Base-by-base conservation (phyloP, 1,140 invertebrate species). In the Drosophila tsacasi region DNA sequence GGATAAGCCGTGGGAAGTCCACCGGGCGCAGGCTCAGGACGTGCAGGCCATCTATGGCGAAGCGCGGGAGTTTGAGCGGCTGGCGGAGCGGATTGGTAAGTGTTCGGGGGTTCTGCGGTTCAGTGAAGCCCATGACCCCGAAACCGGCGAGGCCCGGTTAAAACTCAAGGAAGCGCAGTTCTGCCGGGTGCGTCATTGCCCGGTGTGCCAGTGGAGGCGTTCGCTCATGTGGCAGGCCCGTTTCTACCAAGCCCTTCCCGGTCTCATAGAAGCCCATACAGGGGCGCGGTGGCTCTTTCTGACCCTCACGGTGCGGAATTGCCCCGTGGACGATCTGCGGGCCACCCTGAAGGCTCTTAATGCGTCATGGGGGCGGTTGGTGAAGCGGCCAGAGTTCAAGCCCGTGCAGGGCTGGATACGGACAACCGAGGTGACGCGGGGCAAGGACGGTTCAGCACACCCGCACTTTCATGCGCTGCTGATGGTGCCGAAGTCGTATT, bases 111-210 rank as follows among this genome's bases (percentile, higher is more conserved):
- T 40, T 40, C 39, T 40, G 39, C 15, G 39, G 39, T 40, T 40
- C 39, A 40, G 39, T 40, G 39, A 40, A 40, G 6, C 39, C 39
- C 39, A 40, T 40, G 17, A 40, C 39, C 39, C 39, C 5, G 39
- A 40, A 17, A 40, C 39, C 39, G 39, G 39, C 17, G 39, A 40
- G 17, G 39, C 17, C 39, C 39, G 39, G 39, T 40, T 40, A 40
- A 40, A 40, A 40, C 39, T 40, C 39, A 40, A 40, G 39, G 39
- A 40, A 40, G 39, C 39, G 39, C 39, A 40, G 39, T 40, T 40
- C 17, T 40, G 39, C 39, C 39, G 39, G 39, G 39, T 40, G 39
- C 39, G 39, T 40, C 39, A 40, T 40, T 40, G 39, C 39, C 39
- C 39, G 39, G 39, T 40, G 8, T 40, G 39, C 8, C 39, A 40